These are phyloP conservation scores for Hepsetus odoe DNA, from an alignment of 2,113 vertebrate genomes.

Conservation along the genomic window DNA sequence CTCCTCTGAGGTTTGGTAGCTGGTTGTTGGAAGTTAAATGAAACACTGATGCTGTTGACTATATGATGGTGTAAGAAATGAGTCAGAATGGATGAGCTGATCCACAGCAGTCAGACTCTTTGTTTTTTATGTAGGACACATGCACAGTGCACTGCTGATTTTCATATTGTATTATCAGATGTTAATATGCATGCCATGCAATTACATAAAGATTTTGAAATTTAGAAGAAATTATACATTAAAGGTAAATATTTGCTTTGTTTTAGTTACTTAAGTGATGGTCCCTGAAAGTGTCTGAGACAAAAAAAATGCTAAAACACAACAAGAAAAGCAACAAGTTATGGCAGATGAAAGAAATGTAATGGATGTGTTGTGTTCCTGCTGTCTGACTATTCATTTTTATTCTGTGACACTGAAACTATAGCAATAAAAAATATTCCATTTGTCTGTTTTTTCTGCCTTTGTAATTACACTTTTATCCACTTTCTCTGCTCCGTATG, in stretches of 20 bases:
- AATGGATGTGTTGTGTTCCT: not conserved
- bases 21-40: slow-evolving; percentile 21
- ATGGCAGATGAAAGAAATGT: slow-evolving; percentile 6
- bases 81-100: not conserved
- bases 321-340: not conserved
- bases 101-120: not conserved
- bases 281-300: too few species aligned
- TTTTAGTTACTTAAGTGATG: not conserved
- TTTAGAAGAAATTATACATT: not conserved
- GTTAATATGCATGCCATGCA: slow-evolving; percentile 10
- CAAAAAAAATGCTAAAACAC: too few species aligned
- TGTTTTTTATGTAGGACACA: not conserved
- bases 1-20: slow-evolving; percentile 42
- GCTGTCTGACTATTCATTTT: not conserved
- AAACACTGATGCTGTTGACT: not conserved
- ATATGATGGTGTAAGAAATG: not conserved
- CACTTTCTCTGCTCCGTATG: slow-evolving; percentile 1
- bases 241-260: not conserved
- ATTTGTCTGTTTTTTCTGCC: slow-evolving; percentile 56
- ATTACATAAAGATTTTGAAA: not conserved
- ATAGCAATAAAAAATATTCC: not conserved
- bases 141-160: slow-evolving; percentile 15
- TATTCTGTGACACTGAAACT: slow-evolving; percentile 12
- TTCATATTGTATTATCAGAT: not conserved
- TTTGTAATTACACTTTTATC: not conserved